phyloP scores from a whole-genome alignment of 2,797 vertebrate genomes.

The Synanceia verrucosa region DNA sequence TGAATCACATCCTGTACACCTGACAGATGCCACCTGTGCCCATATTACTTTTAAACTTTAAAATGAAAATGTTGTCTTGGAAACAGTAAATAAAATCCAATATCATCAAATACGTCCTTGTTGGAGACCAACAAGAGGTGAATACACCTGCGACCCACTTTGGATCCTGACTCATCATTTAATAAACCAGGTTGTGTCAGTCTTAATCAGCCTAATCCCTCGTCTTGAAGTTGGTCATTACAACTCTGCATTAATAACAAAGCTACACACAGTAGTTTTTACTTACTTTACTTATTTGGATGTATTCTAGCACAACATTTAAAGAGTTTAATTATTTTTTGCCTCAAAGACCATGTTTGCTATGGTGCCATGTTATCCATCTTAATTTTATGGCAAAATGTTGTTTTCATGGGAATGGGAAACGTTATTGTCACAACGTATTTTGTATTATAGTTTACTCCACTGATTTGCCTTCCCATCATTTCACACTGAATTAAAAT shows the following conservation, averaged over 20 bases:
- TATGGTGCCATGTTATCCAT: background rate
- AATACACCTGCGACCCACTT: slow-evolving; percentile 57
- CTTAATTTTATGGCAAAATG: background rate
- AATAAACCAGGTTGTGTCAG: slow-evolving; percentile 56
- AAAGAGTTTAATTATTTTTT: background rate
- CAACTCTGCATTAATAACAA: slow-evolving; percentile 9
- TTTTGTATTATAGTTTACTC: background rate
- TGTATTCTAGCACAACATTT: background rate
- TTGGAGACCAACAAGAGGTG: background rate
- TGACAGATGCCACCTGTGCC: background rate
- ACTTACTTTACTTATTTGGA: background rate
- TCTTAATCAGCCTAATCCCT: slow-evolving; percentile 56
- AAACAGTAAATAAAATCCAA: background rate
- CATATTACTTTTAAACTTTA: background rate
- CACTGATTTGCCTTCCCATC: background rate
- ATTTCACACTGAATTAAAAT: background rate
- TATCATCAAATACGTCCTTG: background rate
- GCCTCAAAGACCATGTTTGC: background rate
- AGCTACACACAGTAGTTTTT: background rate
- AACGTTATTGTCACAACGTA: background rate
- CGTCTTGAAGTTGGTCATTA: background rate
- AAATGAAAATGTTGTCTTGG: background rate
- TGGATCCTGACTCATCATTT: slow-evolving; percentile 52
- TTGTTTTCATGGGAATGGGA: background rate
- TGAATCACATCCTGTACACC: background rate